phyloP scores from a whole-genome alignment of 1,140 invertebrate genomes.

The Scaptodrosophila lebanonensis region DNA sequence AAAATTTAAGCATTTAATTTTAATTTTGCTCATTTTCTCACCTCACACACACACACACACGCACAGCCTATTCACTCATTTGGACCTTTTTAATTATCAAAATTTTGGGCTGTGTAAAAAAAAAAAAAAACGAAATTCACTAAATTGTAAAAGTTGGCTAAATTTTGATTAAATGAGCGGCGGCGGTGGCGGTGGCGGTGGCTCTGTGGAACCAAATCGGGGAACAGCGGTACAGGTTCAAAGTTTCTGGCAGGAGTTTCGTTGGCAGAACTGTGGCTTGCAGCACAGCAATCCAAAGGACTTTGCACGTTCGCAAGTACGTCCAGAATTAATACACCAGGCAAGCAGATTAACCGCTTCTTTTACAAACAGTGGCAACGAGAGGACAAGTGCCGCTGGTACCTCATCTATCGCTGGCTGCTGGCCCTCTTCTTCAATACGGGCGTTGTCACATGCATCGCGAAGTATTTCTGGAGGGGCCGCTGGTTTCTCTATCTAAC shows the following conservation, averaged over 20 bases:
- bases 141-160: neutral
- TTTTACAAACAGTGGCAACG: slow-evolving; percentile 38
- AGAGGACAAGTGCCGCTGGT: slow-evolving; percentile 1
- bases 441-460: neutral
- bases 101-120: neutral
- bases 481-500: slow-evolving; percentile 43
- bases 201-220: neutral
- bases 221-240: slow-evolving; percentile 5
- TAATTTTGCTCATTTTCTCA: slow-evolving; percentile 4
- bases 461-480: slow-evolving; percentile 8
- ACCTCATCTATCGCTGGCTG: slow-evolving; percentile 41
- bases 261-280: neutral
- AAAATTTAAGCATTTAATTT: slow-evolving; percentile 20
- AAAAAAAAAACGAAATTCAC: neutral
- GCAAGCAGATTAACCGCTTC: too few relatives aligned
- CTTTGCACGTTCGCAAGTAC: slow-evolving; percentile 48
- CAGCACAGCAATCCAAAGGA: slow-evolving; percentile 17
- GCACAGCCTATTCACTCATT: too few relatives aligned
- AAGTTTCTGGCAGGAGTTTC: slow-evolving; percentile 26
- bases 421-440: slow-evolving; percentile 29
- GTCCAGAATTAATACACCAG: neutral
- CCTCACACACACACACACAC: too few relatives aligned
- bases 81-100: neutral
- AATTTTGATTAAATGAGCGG: neutral
- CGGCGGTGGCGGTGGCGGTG: neutral